Evolutionary conservation across 2,113 vertebrate species (phyloP), one percentile per base, ranked within the genome.

Genomic region (Syngnathus floridae): DNA sequence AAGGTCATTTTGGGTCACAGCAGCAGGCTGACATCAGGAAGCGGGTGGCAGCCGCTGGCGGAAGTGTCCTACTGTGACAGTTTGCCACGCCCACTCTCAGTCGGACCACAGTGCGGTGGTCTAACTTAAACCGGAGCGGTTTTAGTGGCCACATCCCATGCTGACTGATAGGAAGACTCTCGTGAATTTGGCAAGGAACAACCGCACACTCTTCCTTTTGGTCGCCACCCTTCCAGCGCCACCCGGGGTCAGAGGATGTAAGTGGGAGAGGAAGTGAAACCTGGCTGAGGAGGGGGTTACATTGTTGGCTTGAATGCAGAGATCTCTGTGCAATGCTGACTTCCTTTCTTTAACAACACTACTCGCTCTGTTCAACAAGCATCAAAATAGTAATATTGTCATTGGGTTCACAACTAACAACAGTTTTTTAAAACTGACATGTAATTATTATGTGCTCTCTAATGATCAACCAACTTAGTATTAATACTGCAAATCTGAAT

Each of bases 261-360:
- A 69, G 71, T 71, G 67, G 72, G 48, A 76, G 81, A 87, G 88
- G 86, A 90, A 89, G 75, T 84, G 86, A 90, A 90, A 90, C 87
- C 73, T 48, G 59, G 57, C 55, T 9, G 52, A 65, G 38, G 58
- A 41, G n/a, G 37, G 58, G 58, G 58, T 19, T 45, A 48, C 16
- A 10, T n/a, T 62, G 36, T 45, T 37, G 43, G 4, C 57, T 10
- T 21, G 11, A 60, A 21, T 38, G 14, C 31, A 26, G 21, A 56
- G 37, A 58, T 41, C 5, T 67, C 49, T 62, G n/a, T 57, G 9
- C 26, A 55, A 21, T 52, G 19, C 45, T 40, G 5, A 31, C 13
- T 57, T 45, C 40, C 60, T 45, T 7, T 1, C 36, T n/a, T 59
- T n/a, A 59, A 59, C 17, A 59, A 38, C 17, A 35, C 12, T 7